Conservation (phyloP, 2,113 vertebrate genomes). For the Onychostoma macrolepis region DNA sequence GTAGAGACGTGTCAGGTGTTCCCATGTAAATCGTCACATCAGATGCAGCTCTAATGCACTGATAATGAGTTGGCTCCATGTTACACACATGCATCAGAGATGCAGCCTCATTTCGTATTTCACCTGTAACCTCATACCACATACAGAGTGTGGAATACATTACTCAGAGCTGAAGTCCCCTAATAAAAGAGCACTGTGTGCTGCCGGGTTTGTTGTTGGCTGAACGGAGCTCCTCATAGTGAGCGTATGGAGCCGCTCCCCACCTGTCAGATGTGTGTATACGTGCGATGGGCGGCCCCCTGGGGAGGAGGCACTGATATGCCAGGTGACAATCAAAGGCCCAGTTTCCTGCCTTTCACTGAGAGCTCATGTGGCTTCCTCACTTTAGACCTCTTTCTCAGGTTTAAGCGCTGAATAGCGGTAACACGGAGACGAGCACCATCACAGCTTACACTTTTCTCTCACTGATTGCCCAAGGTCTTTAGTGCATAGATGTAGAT, state of each 20-base stretch:
- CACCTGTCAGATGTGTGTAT: slow-evolving; percentile 44
- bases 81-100: not conserved
- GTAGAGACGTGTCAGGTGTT: slow-evolving; percentile 10
- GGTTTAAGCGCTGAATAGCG: not conserved
- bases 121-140: slow-evolving; percentile 24
- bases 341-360: slow-evolving; percentile 34
- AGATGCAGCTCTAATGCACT: slow-evolving; percentile 38
- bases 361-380: slow-evolving; percentile 28
- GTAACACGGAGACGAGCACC: not conserved
- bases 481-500: not conserved
- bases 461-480: not conserved
- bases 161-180: not conserved
- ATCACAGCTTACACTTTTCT: not conserved
- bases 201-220: slow-evolving; percentile 20
- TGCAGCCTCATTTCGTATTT: slow-evolving; percentile 18
- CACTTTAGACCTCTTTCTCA: slow-evolving; percentile 38
- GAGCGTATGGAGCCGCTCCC: slow-evolving; percentile 26
- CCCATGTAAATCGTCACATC: slow-evolving; percentile 26
- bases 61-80: slow-evolving; percentile 35
- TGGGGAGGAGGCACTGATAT: slow-evolving; percentile 24
- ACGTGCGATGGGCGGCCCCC: slow-evolving; percentile 24
- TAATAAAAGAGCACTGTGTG: slow-evolving; percentile 13
- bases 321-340: slow-evolving; percentile 50
- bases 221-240: slow-evolving; percentile 9
- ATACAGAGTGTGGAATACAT: slow-evolving; percentile 7